A percentile compares a stretch with the other conserved stretches of the same genome.
Conservation (phyloP, 1,140 invertebrate species). For the Zaprionus africanus region DNA sequence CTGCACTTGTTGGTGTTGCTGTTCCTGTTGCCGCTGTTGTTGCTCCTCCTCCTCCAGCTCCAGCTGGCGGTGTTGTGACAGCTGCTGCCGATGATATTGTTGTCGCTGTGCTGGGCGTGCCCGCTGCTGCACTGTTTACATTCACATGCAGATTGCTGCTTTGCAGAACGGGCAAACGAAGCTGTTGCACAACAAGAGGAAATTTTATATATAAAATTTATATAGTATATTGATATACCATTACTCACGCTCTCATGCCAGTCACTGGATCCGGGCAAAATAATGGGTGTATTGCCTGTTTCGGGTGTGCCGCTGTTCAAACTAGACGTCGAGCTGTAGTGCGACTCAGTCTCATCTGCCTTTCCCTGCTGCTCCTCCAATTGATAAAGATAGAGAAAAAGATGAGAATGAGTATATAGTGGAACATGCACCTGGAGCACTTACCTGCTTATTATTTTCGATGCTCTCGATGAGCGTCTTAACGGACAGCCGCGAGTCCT, state of each 20-base stretch:
- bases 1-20: constrained; percentile 38
- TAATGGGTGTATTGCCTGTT: constrained; percentile 63
- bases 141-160: constrained; percentile 70
- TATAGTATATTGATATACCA: no score
- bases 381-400: not conserved
- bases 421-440: not conserved
- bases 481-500: constrained; percentile 93
- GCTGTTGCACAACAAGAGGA: constrained; percentile 8
- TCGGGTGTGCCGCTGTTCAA: constrained; percentile 82
- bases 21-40: constrained; percentile 10
- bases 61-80: constrained; percentile 16
- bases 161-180: constrained; percentile 68
- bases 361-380: constrained; percentile 58
- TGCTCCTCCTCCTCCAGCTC: constrained; percentile 26
- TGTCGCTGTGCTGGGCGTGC: constrained; percentile 15
- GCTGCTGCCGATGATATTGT: not conserved
- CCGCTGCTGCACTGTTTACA: constrained; percentile 37
- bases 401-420: not conserved
- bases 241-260: constrained; percentile 79
- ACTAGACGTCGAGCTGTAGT: constrained; percentile 85
- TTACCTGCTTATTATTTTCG: constrained; percentile 94
- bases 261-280: constrained; percentile 67
- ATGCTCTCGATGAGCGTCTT: constrained; percentile 96
- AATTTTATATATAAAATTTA: not conserved
- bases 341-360: constrained; percentile 73